These are phyloP conservation scores for Poeciliopsis presidionis DNA, from an alignment of 2,797 vertebrate species.

Conservation along the genomic window DNA sequence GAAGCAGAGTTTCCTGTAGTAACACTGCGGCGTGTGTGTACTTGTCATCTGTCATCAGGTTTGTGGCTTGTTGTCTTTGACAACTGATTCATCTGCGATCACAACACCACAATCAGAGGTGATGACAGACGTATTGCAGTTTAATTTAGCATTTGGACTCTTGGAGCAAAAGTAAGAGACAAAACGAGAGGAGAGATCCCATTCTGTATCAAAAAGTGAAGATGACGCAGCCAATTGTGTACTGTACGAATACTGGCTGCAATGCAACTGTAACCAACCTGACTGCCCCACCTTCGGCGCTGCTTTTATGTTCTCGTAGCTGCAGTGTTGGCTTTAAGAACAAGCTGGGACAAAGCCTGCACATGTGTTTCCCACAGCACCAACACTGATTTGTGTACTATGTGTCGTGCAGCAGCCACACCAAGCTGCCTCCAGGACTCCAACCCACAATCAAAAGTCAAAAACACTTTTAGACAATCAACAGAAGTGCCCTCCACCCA, in stretches of 20 bases:
- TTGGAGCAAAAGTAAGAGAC: neutral
- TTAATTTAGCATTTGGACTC: constrained; percentile 26
- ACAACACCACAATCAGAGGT: constrained; percentile 20
- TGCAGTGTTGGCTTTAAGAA: constrained; percentile 30
- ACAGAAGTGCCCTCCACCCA: constrained; percentile 21
- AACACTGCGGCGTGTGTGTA: constrained; percentile 48
- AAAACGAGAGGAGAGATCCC: neutral
- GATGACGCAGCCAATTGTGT: neutral
- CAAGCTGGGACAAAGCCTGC: constrained; percentile 65
- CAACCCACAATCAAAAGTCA: constrained; percentile 24
- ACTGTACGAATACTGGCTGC: constrained; percentile 6
- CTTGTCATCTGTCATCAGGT: constrained; percentile 52
- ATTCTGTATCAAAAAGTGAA: neutral
- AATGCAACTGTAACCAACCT: constrained; percentile 30
- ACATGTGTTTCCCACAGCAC: constrained; percentile 59
- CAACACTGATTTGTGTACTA: constrained; percentile 34
- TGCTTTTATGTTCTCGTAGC: constrained; percentile 29
- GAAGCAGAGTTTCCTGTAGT: constrained; percentile 59
- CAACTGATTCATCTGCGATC: constrained; percentile 41
- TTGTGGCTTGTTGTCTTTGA: constrained; percentile 49
- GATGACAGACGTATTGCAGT: constrained; percentile 18
- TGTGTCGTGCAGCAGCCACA: constrained; percentile 29
- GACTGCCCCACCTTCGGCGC: constrained; percentile 19
- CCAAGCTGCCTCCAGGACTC: constrained; percentile 34
- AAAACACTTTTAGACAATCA: constrained; percentile 34